Percentiles rank a stretch among this genome's conserved stretches.
These are phyloP conservation scores for Chanos chanos DNA, from an alignment of 2,797 vertebrate species.

Conservation along the genomic window DNA sequence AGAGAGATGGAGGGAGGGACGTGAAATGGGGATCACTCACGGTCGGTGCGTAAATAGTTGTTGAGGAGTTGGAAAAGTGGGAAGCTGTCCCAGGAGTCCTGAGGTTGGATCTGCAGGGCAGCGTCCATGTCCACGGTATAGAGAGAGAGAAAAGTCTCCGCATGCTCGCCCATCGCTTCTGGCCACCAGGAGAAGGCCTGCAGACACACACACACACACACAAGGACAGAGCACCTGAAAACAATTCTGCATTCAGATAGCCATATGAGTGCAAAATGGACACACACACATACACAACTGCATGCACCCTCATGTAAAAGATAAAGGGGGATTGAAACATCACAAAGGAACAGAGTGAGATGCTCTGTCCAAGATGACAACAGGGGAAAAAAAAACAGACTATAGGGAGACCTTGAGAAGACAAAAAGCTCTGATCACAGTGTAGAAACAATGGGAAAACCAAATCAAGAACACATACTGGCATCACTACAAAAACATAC, in stretches of 20 bases:
- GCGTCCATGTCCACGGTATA: slow-evolving; percentile 89
- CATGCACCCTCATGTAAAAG: background rate
- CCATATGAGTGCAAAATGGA: too few relatives aligned
- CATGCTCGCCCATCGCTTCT: slow-evolving; percentile 86
- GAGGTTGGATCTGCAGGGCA: slow-evolving; percentile 80
- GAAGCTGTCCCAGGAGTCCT: slow-evolving; percentile 94
- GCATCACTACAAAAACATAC: background rate
- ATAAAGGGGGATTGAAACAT: slow-evolving; percentile 6
- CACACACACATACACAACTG: background rate
- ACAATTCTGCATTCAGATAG: background rate
- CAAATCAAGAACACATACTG: background rate
- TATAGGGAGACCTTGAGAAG: slow-evolving; percentile 36
- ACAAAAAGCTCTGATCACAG: slow-evolving; percentile 7
- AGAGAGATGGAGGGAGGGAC: background rate
- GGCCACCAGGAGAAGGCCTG: slow-evolving; percentile 96
- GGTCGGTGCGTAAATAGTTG: slow-evolving; percentile 84
- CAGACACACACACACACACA: background rate
- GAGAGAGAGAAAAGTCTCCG: slow-evolving; percentile 87
- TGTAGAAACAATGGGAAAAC: background rate
- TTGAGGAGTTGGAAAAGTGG: slow-evolving; percentile 95
- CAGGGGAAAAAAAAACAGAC: slow-evolving; percentile 16
- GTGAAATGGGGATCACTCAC: slow-evolving; percentile 67
- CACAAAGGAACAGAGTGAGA: slow-evolving; percentile 1
- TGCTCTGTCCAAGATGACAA: background rate
- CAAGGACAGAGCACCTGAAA: background rate